Base-by-base conservation (phyloP, 2,888 invertebrate species). In the Cerastis leucographa region DNA sequence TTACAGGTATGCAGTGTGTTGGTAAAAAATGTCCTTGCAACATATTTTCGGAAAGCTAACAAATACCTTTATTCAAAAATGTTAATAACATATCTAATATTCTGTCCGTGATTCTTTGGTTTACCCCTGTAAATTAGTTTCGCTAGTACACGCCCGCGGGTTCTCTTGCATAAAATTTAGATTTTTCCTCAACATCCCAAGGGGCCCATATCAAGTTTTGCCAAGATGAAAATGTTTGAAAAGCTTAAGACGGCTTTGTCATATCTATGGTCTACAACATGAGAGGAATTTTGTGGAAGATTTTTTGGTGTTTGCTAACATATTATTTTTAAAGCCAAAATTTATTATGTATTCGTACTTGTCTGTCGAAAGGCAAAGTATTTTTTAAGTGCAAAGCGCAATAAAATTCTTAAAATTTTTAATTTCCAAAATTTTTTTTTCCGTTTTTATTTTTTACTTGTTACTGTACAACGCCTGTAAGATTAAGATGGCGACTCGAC, bases 121-220 rank as follows among this genome's bases (percentile, higher is more conserved):
- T 51, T 64, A 69, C 54, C 73, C 68, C 64, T 66, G 56, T 56
- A 71, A 79, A 85, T 80, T 70, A 67, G 70, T 80, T 83, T 83
- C 29, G 61, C 74, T 74, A 72, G 76, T 65, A 76, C 51, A 71
- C 40, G 69, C 86, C 73, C 22, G 74, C 64, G 74, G 74, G 66
- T 83, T 77, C 19, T 64, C 72, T 80, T 83, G 76, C 74, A 85
- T 83, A 80, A 86, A 83, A 86, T 80, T 86, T 77, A 66, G 62
- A 86, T 83, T 66, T 76, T 40, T 64, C 46, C 64, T 51, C 56
- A n/a, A 35, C 59, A 54, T 80, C 85, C 71, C 76, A 42, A 12
- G 86, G 75, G 85, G 44, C 12, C 72, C 71, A 81, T 85, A 83
- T 73, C 74, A 83, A 74, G 83, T 73, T 83, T 81, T 75, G 46